Evolutionary conservation across 2,113 vertebrate species (phyloP).

Genomic region (Cyprinodon tularosa): DNA sequence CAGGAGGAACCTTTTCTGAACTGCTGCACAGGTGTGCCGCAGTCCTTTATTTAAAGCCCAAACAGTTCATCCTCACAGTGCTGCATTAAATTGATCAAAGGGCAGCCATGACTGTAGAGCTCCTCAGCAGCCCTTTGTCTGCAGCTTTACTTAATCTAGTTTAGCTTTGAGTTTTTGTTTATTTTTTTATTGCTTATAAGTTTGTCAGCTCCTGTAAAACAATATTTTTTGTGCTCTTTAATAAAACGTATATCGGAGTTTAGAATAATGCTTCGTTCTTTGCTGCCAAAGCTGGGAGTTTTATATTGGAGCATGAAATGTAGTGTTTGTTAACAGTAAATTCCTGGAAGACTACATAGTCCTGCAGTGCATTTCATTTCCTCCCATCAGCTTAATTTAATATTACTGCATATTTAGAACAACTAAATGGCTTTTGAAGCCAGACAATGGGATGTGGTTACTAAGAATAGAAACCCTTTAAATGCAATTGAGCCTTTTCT

Average conservation of each 20-base stretch:
- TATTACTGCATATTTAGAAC: neutral
- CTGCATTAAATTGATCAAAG: neutral
- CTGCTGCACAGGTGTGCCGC: neutral
- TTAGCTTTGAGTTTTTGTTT: neutral
- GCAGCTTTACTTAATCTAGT: neutral
- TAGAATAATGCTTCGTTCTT: neutral
- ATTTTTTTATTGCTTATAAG: neutral
- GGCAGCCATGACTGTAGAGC: neutral
- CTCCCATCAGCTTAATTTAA: conserved; percentile 25
- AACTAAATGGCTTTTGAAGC: neutral
- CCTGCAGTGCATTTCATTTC: conserved; percentile 37
- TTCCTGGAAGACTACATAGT: conserved; percentile 39
- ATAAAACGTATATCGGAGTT: neutral
- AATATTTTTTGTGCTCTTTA: neutral
- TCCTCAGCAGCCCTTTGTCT: neutral
- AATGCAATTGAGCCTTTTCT: neutral
- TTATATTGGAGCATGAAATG: neutral
- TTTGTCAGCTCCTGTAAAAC: neutral
- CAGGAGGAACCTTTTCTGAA: neutral
- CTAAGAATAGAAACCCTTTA: neutral
- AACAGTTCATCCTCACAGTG: neutral
- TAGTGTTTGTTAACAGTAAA: conserved; percentile 35
- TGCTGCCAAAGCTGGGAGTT: neutral
- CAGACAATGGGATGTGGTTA: neutral
- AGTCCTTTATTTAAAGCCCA: neutral